Evolutionary conservation across 2,888 invertebrate genomes (phyloP).

Genomic region (Boloria euphrosyne): DNA sequence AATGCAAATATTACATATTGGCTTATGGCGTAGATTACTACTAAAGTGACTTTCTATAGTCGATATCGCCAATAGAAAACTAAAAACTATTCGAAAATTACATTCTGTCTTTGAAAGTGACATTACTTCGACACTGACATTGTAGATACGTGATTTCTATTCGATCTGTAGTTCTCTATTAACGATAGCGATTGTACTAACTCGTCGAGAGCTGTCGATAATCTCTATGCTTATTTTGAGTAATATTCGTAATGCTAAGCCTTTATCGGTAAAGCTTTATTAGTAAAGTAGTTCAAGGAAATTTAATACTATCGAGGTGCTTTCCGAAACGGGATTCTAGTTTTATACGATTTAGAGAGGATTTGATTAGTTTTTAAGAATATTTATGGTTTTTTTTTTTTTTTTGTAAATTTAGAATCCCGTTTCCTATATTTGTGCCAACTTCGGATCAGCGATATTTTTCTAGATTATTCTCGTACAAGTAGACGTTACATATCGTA

Average conservation of each 20-base stretch:
- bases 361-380: conserved; percentile 70
- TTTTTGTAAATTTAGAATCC: conserved; percentile 59
- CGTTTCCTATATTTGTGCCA: conserved; percentile 73
- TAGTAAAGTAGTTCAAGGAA: conserved; percentile 37
- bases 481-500: conserved; percentile 59
- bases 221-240: too few relatives aligned
- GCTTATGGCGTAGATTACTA: conserved; percentile 47
- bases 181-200: too few relatives aligned
- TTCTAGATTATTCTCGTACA: conserved; percentile 12
- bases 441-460: conserved; percentile 47
- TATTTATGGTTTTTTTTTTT: too few relatives aligned
- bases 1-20: conserved; percentile 62
- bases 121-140: too few relatives aligned
- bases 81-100: too few relatives aligned
- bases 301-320: conserved; percentile 66
- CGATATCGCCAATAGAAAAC: too few relatives aligned
- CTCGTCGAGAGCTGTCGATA: too few relatives aligned
- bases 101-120: too few relatives aligned
- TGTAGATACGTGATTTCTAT: too few relatives aligned
- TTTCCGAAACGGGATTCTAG: conserved; percentile 61
- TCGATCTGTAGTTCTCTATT: too few relatives aligned
- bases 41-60: too few relatives aligned
- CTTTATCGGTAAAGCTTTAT: conserved; percentile 3
- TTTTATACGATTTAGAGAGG: conserved; percentile 55
- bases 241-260: conserved; percentile 2